These are phyloP conservation scores for Perodicticus potto DNA, from an alignment of 2,797 vertebrate species.

Conservation along the genomic window DNA sequence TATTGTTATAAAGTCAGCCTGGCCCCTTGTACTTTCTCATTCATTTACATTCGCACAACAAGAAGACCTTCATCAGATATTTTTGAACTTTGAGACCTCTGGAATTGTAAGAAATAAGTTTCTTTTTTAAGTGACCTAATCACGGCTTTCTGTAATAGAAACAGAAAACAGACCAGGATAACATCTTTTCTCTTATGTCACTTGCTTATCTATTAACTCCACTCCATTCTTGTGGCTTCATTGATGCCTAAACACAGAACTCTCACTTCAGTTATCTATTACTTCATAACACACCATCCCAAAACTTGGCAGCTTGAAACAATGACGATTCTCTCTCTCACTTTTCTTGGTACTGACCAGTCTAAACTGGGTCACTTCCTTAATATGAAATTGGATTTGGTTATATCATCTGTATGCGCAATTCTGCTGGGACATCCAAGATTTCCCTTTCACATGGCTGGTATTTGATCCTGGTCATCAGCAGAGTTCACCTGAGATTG, in stretches of 20 bases:
- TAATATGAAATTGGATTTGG: neutral
- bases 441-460: neutral
- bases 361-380: neutral
- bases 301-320: neutral
- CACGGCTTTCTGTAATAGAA: neutral
- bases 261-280: neutral
- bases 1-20: neutral
- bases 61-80: neutral
- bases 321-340: neutral
- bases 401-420: neutral
- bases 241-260: neutral
- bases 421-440: neutral
- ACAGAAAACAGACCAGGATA: neutral
- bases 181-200: neutral
- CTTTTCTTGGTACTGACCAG: neutral
- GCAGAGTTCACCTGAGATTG: neutral
- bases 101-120: neutral
- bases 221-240: neutral
- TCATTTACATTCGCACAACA: neutral
- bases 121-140: neutral
- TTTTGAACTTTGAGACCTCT: neutral
- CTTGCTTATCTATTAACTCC: neutral
- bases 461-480: neutral
- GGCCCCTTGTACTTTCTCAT: neutral
- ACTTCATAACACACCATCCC: neutral